Base-by-base conservation (phyloP, 2,113 vertebrate species). In the Gadus chalcogrammus region DNA sequence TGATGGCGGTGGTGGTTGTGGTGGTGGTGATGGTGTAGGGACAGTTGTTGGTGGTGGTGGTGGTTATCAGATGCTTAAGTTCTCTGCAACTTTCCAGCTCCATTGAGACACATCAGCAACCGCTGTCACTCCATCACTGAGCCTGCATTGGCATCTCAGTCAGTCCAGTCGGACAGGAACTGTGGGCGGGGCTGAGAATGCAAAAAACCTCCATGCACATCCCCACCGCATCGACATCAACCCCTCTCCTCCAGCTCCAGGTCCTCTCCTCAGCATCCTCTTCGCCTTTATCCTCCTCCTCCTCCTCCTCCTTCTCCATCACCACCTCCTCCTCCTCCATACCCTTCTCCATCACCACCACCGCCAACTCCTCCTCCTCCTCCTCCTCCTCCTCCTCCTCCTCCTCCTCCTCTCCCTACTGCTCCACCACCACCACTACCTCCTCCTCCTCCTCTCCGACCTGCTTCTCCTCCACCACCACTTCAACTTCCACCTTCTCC, bases 31-130 rank as follows among this genome's bases (percentile, higher is more conserved):
- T 1, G 52, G 52, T 12, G 52, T 5, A 55, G 16, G 11, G 52
- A 11, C 22, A 24, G 52, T 55, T 2, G 52, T 13, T 11, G 52
- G 52, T 55, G 52, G 52, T 15, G 52, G 52, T 12, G 11, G 52
- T 15, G 52, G 52, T 8, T 55, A 12, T 16, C 16, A 16, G 52
- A 55, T 15, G 31, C 31, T 31, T 4, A 31, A 31, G 31, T 31
- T 31, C 31, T 31, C 31, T 31, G 31, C 31, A 31, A 2, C 31
- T 31, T 15, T 15, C 16, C 52, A 8, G 12, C 52, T 12, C 3
- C 4, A 12, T 55, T 11, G 52, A 12, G 12, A 11, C 52, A 73
- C 81, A 81, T 76, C 75, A 81, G 75, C 81, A 55, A 31, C 52
- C 52, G 12, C 52, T 55, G 52, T 16, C 52, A 55, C 52, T 55